Conservation (phyloP, 2,888 invertebrate species). For the Opisthograptis luteolata region DNA sequence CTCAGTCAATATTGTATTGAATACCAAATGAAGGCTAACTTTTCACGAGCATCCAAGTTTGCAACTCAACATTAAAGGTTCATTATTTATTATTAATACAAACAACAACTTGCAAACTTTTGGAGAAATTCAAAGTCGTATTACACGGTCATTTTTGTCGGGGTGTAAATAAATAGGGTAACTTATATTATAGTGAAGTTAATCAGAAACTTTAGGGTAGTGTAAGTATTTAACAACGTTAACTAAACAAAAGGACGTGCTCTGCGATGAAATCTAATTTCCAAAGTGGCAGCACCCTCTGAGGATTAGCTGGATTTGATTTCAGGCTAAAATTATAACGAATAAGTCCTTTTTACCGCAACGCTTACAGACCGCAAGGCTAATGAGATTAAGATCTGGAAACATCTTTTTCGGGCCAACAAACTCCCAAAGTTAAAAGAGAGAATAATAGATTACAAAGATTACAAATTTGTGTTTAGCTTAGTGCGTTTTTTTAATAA, state of each 20-base stretch:
- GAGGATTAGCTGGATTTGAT: constrained; percentile 17
- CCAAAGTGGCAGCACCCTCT: constrained; percentile 9
- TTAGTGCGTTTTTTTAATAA: neutral
- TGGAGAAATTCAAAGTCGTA: constrained; percentile 18
- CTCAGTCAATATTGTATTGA: constrained; percentile 13
- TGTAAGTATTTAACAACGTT: constrained; percentile 13
- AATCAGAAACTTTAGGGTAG: constrained; percentile 15
- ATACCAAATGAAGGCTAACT: constrained; percentile 10
- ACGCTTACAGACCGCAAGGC: constrained; percentile 13
- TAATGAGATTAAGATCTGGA: constrained; percentile 21
- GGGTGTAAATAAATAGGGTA: constrained; percentile 18
- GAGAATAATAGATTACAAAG: neutral
- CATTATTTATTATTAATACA: constrained; percentile 10
- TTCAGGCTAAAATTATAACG: constrained; percentile 19
- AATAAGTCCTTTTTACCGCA: constrained; percentile 11
- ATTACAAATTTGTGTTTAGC: neutral
- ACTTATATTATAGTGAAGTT: too few relatives aligned
- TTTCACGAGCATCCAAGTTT: constrained; percentile 13
- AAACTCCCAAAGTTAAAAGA: neutral
- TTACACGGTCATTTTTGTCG: constrained; percentile 8
- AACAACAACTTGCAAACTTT: constrained; percentile 15
- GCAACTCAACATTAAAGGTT: constrained; percentile 1
- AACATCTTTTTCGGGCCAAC: neutral
- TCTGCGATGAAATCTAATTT: constrained; percentile 12
- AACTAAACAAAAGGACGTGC: constrained; percentile 13